These are phyloP conservation scores for Drosophila tripunctata DNA, from an alignment of 2,888 invertebrate genomes.

Conservation along the genomic window DNA sequence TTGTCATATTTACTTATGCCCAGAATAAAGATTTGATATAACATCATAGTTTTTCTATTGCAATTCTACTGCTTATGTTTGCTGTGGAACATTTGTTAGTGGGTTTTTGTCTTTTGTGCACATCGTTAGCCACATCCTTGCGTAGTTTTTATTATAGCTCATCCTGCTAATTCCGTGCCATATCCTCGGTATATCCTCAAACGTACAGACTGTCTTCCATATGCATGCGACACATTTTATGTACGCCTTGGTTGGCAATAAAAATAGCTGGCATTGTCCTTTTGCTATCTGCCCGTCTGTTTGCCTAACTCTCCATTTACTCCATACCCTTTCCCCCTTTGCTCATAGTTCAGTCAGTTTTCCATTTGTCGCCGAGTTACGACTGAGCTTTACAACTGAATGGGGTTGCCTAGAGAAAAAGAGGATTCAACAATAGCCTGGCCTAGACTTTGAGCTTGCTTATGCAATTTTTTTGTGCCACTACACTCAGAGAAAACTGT, in stretches of 20 bases:
- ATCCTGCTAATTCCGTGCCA: conserved; percentile 57
- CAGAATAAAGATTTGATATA: conserved; percentile 2
- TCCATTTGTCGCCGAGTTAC: conserved; percentile 63
- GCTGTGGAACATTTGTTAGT: background rate
- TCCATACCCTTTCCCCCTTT: background rate
- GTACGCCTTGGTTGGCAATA: conserved; percentile 70
- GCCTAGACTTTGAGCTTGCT: conserved; percentile 63
- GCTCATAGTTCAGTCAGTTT: conserved; percentile 37
- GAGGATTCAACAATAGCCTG: conserved; percentile 56
- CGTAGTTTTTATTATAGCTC: conserved; percentile 70
- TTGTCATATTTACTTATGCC: conserved; percentile 14
- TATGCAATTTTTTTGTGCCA: conserved; percentile 52
- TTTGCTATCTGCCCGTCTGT: conserved; percentile 54
- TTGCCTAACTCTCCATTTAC: conserved; percentile 20
- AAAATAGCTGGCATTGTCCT: conserved; percentile 71
- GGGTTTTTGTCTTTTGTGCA: conserved; percentile 61
- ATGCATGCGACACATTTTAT: conserved; percentile 74
- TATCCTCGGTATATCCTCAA: conserved; percentile 16
- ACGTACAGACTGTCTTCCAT: conserved; percentile 30
- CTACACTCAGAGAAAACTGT: background rate
- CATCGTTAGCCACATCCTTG: conserved; percentile 76
- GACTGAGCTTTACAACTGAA: conserved; percentile 50
- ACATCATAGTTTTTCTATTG: conserved; percentile 5
- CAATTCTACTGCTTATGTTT: conserved; percentile 11
- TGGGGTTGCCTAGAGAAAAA: conserved; percentile 10